Evolutionary conservation across 2,888 invertebrate genomes (phyloP).

Genomic region (Lottia scabra): DNA sequence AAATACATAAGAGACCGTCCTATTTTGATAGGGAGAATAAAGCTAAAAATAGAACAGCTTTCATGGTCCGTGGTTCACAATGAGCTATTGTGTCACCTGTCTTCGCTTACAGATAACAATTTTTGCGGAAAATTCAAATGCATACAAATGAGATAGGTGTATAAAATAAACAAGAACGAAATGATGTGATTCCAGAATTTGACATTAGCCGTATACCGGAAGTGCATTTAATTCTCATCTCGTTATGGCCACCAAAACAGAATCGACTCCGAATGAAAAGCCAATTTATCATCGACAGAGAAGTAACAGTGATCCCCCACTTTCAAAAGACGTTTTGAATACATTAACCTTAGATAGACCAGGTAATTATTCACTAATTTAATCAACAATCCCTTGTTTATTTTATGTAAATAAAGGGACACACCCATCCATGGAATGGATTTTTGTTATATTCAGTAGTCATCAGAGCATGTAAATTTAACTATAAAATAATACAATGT

Average conservation of each 20-base stretch:
- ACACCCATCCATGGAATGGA: too few relatives aligned
- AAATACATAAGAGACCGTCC: background rate
- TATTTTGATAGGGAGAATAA: too few relatives aligned
- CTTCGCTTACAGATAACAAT: too few relatives aligned
- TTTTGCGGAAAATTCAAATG: background rate
- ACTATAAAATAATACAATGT: too few relatives aligned
- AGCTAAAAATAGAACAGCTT: background rate
- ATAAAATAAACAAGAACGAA: too few relatives aligned
- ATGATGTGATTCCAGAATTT: background rate
- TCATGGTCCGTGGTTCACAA: too few relatives aligned
- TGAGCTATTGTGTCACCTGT: too few relatives aligned
- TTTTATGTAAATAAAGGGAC: too few relatives aligned
- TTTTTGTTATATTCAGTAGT: too few relatives aligned
- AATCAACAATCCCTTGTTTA: too few relatives aligned
- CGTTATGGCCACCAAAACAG: slow-evolving; percentile 63
- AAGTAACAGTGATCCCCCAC: slow-evolving; percentile 57
- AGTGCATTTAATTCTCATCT: slow-evolving; percentile 32
- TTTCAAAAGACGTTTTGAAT: slow-evolving; percentile 39
- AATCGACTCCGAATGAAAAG: slow-evolving; percentile 37
- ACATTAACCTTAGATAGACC: slow-evolving; percentile 26
- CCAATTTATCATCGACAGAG: slow-evolving; percentile 46
- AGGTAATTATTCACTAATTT: background rate
- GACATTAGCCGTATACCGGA: slow-evolving; percentile 34
- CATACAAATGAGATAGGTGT: background rate
- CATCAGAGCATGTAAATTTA: too few relatives aligned